Base-by-base conservation (phyloP, 2,888 invertebrate species). In the Augochlorella aurata region DNA sequence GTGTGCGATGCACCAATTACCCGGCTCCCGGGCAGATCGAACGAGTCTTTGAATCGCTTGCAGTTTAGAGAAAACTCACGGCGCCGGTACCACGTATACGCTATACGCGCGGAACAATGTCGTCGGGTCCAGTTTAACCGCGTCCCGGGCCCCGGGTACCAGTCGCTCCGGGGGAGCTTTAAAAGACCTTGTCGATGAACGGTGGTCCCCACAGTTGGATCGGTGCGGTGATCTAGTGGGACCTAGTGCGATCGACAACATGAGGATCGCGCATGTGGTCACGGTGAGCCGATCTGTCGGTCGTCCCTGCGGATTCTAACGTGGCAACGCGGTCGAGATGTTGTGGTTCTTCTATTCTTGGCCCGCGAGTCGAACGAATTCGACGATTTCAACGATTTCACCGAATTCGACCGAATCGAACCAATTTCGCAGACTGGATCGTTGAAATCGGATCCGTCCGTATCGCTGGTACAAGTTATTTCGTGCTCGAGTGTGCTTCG, bases 201-300 rank as follows among this genome's bases (percentile, higher is more conserved):
- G 90, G 90, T 89, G 85, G 88, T 83, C 84, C 79, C 85, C 74
- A 87, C 82, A 87, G 86, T 87, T 83, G 85, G 82, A 86, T 87
- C 79, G 83, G 88, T 85, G 83, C 84, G 84, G 88, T 83, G 86
- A 82, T 84, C 84, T 80, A 86, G 85, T 88, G 83, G 81, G 80
- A 88, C 79, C 85, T 84, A 77, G 82, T 86, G 86, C 79, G 79
- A 82, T 82, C 86, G 24, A 66, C 83, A 85, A 87, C 76, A 92
- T 92, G 92, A 92, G 82, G 88, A 88, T 91, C 88, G 83, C 87
- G 82, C 89, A 86, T 85, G 84, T 92, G 50, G 77, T 90, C 85
- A 89, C 86, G 91, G 92, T 92, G 90, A 92, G 92, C 90, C 65
- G 50, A 45, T 18, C 65, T 24, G 38, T 50, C 14, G 44, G 8